These are phyloP conservation scores for Eueremaeus valkanovi DNA, from an alignment of 2,888 invertebrate genomes.

Conservation along the genomic window DNA sequence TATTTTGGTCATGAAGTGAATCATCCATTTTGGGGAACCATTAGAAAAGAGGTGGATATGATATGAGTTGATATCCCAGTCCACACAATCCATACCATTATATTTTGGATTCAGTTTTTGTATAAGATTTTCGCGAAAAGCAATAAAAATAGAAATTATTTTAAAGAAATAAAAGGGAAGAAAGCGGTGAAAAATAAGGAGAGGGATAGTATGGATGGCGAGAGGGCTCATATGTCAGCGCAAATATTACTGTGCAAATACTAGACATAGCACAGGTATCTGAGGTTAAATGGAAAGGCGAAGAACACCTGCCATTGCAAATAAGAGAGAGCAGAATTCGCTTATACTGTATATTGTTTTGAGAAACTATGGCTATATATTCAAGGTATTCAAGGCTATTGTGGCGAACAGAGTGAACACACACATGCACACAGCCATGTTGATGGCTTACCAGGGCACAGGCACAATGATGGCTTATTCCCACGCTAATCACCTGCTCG, in stretches of 20 bases:
- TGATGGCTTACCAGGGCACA: neutral
- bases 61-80: too few species aligned
- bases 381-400: neutral
- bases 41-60: neutral
- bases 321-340: neutral
- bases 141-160: neutral
- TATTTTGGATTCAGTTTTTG: neutral
- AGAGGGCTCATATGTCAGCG: neutral
- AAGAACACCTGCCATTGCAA: neutral
- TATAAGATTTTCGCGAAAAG: neutral
- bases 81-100: neutral
- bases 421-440: neutral
- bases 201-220: neutral
- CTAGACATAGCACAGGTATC: neutral
- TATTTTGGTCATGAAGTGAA: conserved; percentile 1
- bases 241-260: neutral
- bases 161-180: neutral
- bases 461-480: conserved; percentile 27
- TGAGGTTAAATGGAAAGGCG: neutral
- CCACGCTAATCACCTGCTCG: conserved; percentile 36
- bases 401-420: neutral
- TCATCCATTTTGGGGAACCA: too few species aligned
- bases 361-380: neutral
- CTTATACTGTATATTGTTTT: neutral
- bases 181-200: neutral